A percentile compares a stretch with the other conserved stretches of the same genome.
Evolutionary conservation across 2,888 invertebrate species (phyloP).

Genomic region (Ichneumon xanthorius): DNA sequence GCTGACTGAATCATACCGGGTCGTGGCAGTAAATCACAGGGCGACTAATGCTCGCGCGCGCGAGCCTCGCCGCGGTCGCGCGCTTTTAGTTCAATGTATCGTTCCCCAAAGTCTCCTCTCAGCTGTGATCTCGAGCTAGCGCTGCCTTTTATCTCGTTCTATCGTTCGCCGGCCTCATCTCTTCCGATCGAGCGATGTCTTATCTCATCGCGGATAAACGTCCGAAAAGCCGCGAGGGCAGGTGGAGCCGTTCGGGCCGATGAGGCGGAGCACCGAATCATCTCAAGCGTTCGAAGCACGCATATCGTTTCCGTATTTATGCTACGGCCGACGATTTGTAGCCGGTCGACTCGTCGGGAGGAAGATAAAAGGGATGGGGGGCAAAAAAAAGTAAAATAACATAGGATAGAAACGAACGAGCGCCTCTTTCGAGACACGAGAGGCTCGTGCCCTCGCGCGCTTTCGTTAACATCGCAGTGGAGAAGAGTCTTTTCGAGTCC

Average conservation of each 20-base stretch:
- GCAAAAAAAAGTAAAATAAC: slow-evolving; percentile 15
- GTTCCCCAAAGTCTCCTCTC: neutral
- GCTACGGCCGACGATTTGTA: slow-evolving; percentile 29
- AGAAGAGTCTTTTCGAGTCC: slow-evolving; percentile 27
- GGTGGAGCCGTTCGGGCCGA: slow-evolving; percentile 77
- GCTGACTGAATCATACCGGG: slow-evolving; percentile 84
- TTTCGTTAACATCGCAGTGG: slow-evolving; percentile 33
- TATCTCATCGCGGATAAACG: slow-evolving; percentile 75
- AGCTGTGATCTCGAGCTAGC: slow-evolving; percentile 12
- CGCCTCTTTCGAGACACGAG: slow-evolving; percentile 32
- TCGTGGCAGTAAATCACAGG: slow-evolving; percentile 83
- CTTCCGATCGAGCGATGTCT: slow-evolving; percentile 69
- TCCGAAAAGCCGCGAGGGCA: slow-evolving; percentile 79
- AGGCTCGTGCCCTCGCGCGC: slow-evolving; percentile 62
- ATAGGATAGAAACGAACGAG: slow-evolving; percentile 42
- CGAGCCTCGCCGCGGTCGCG: slow-evolving; percentile 69
- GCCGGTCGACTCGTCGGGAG: slow-evolving; percentile 8
- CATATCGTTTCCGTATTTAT: slow-evolving; percentile 53
- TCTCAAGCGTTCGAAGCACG: slow-evolving; percentile 2
- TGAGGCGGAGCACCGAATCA: slow-evolving; percentile 17
- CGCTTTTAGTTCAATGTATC: slow-evolving; percentile 44
- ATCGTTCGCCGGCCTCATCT: neutral
- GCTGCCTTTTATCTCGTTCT: slow-evolving; percentile 15
- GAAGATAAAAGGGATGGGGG: slow-evolving; percentile 10
- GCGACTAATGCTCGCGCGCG: slow-evolving; percentile 83